Conservation (phyloP, 2,888 invertebrate genomes). For the Melinaea menophilus region DNA sequence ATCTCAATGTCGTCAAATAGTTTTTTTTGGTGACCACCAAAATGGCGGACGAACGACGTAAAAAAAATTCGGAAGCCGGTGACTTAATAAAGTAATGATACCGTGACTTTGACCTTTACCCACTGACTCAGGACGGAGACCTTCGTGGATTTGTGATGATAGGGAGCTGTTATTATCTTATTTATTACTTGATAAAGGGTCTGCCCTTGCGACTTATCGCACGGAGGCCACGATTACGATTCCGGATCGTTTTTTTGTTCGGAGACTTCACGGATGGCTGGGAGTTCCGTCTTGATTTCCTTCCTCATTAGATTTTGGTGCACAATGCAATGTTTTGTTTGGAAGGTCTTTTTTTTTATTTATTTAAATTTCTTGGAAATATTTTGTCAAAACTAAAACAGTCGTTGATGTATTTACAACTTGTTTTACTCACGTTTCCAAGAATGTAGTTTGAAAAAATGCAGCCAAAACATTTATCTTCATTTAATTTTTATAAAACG, state of each 20-base stretch:
- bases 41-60: constrained; percentile 29
- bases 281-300: constrained; percentile 57
- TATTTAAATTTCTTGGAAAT: constrained; percentile 1
- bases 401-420: constrained; percentile 14
- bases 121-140: constrained; percentile 56
- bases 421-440: constrained; percentile 3
- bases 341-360: constrained; percentile 35
- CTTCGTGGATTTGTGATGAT: constrained; percentile 49
- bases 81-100: constrained; percentile 32
- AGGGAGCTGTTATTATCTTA: constrained; percentile 54
- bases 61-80: constrained; percentile 38
- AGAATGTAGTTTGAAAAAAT: not conserved
- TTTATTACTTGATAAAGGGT: constrained; percentile 68
- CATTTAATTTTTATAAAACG: constrained; percentile 1
- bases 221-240: constrained; percentile 47
- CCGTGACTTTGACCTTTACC: constrained; percentile 64
- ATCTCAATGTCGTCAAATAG: constrained; percentile 11
- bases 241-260: constrained; percentile 56
- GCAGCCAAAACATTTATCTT: not conserved
- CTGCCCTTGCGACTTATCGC: constrained; percentile 55
- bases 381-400: not conserved
- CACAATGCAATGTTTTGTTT: constrained; percentile 44
- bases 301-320: constrained; percentile 54
- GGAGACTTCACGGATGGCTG: constrained; percentile 55
- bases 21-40: constrained; percentile 27